phyloP scores from a whole-genome alignment of 2,113 vertebrate genomes.

The Chlorodrepanis virens region DNA sequence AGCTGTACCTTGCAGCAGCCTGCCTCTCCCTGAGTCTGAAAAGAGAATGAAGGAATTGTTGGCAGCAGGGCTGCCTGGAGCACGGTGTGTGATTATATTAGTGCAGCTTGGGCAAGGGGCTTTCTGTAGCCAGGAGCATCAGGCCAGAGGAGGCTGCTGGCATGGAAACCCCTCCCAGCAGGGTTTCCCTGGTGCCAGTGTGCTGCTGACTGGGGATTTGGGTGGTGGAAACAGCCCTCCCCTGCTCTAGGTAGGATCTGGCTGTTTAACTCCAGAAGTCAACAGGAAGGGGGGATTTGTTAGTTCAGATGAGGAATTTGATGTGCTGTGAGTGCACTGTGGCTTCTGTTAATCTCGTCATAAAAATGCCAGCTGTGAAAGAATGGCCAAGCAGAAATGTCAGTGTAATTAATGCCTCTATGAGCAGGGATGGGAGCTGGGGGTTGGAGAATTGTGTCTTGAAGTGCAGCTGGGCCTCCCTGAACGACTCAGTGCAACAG shows the following conservation, averaged over 20 bases:
- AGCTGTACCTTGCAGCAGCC: neutral
- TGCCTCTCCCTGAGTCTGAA: neutral
- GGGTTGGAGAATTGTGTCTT: neutral
- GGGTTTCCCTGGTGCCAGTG: neutral
- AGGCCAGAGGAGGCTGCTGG: conserved; percentile 11
- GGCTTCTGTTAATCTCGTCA: neutral
- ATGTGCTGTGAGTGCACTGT: neutral
- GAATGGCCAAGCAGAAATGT: neutral
- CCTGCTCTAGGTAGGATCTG: neutral
- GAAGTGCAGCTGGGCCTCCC: neutral
- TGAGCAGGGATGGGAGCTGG: neutral
- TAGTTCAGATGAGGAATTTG: neutral
- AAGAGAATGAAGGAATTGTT: neutral
- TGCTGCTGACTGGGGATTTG: neutral
- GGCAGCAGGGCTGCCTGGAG: neutral
- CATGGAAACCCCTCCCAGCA: neutral
- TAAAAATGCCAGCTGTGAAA: neutral
- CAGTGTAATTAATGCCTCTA: neutral
- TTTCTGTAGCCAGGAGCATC: neutral
- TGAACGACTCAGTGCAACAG: rapidly evolving
- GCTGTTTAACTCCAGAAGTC: neutral
- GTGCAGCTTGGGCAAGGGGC: neutral
- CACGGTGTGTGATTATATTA: neutral
- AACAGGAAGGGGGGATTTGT: neutral
- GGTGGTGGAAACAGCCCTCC: neutral